These are phyloP conservation scores for Eilema caniola DNA, from an alignment of 2,888 invertebrate genomes.

Conservation along the genomic window DNA sequence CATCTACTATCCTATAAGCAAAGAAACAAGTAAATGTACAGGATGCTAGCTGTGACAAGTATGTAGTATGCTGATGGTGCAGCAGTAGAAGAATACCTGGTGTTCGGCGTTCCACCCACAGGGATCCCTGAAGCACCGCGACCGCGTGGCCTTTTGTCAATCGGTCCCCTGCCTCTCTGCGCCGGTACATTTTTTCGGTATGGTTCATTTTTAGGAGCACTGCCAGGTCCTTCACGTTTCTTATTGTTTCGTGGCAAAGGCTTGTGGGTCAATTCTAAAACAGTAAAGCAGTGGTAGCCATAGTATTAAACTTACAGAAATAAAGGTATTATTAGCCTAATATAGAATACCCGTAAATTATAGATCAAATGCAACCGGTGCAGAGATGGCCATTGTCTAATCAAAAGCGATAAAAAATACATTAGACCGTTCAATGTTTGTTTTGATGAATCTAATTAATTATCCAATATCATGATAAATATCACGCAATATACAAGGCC, in stretches of 20 bases:
- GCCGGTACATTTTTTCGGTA: slow-evolving; percentile 89
- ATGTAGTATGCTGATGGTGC: neutral
- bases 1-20: slow-evolving; percentile 81
- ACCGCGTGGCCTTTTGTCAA: slow-evolving; percentile 91
- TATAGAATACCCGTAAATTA: neutral
- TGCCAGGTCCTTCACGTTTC: slow-evolving; percentile 89
- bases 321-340: neutral
- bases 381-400: neutral
- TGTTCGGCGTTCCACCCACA: slow-evolving; percentile 90
- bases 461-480: neutral
- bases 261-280: slow-evolving; percentile 82
- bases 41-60: neutral
- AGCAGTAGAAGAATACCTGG: slow-evolving; percentile 80
- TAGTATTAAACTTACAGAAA: neutral
- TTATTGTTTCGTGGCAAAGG: slow-evolving; percentile 89
- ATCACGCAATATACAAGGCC: slow-evolving; percentile 52
- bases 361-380: neutral
- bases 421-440: neutral
- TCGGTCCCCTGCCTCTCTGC: slow-evolving; percentile 89
- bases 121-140: slow-evolving; percentile 82
- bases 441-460: neutral
- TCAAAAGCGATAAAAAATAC: too few species aligned
- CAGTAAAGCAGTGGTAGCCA: slow-evolving; percentile 9
- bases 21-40: neutral
- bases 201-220: slow-evolving; percentile 88